A percentile compares a stretch with the other conserved stretches of the same genome.
phyloP scores from a whole-genome alignment of 2,113 vertebrate genomes.

The Salvator merianae region DNA sequence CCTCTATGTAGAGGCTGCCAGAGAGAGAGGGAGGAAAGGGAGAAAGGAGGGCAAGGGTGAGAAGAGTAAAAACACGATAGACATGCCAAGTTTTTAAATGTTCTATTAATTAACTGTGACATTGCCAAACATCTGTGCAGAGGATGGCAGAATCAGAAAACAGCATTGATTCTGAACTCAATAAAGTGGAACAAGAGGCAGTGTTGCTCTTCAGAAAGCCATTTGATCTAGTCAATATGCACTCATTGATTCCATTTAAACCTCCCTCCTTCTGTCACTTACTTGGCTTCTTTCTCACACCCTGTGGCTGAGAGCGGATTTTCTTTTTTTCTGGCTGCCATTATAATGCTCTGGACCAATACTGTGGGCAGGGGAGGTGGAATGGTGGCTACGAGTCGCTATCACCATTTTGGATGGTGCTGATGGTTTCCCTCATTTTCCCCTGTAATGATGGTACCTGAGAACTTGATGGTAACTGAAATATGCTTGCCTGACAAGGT shows the following conservation, averaged over 20 bases:
- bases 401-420: no score
- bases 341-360: no score
- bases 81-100: neutral
- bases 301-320: neutral
- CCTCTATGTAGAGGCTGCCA: no score
- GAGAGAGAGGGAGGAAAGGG: neutral
- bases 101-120: neutral
- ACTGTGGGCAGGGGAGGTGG: no score
- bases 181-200: neutral
- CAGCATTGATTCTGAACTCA: conserved; percentile 1
- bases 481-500: no score
- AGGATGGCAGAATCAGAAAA: neutral
- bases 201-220: neutral
- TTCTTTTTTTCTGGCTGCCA: neutral
- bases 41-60: neutral
- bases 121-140: neutral
- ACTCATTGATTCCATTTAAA: neutral
- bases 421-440: no score
- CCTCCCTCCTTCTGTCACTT: neutral
- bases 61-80: neutral
- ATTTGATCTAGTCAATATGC: conserved; percentile 3
- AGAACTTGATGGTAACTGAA: no score
- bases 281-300: neutral
- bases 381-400: no score
- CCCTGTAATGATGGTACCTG: no score